A percentile compares a stretch with the other conserved stretches of the same genome.
Evolutionary conservation across 2,888 invertebrate genomes (phyloP).

Genomic region (Thera britannica): DNA sequence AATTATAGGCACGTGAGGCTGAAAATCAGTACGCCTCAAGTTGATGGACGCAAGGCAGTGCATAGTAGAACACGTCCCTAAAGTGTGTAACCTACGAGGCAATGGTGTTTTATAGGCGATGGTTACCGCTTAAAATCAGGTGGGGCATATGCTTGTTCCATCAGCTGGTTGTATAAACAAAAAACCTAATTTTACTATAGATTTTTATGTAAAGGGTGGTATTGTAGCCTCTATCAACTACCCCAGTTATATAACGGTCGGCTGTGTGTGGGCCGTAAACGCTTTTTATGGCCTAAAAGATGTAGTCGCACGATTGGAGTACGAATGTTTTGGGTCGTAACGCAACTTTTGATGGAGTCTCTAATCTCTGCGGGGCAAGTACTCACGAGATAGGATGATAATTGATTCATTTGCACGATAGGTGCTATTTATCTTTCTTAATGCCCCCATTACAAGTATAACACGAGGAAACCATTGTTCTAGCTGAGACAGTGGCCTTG

Average conservation of each 20-base stretch:
- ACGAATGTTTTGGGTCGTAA: slow-evolving; percentile 20
- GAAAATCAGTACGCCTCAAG: too few species aligned
- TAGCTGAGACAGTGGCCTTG: too few species aligned
- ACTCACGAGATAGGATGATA: slow-evolving; percentile 8
- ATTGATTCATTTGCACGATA: slow-evolving; percentile 18
- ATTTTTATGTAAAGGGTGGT: not conserved
- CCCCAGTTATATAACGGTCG: slow-evolving; percentile 8
- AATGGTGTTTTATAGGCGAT: too few species aligned
- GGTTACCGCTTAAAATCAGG: too few species aligned
- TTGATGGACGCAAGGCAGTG: too few species aligned
- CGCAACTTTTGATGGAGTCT: slow-evolving; percentile 24
- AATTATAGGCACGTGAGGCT: too few species aligned
- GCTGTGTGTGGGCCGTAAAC: slow-evolving; percentile 27
- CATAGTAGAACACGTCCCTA: too few species aligned
- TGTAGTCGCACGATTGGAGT: slow-evolving; percentile 19
- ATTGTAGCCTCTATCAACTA: not conserved
- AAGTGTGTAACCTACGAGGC: too few species aligned
- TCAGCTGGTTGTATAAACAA: too few species aligned
- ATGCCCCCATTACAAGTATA: not conserved
- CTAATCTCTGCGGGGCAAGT: slow-evolving; percentile 24
- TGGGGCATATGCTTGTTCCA: too few species aligned
- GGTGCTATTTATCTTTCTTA: not conserved
- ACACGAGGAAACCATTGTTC: not conserved
- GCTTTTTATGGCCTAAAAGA: slow-evolving; percentile 27
- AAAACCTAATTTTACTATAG: too few species aligned